Evolutionary conservation across 2,113 vertebrate genomes (phyloP), one percentile per base, ranked within the genome.

Genomic region (Platysternon megacephalum): DNA sequence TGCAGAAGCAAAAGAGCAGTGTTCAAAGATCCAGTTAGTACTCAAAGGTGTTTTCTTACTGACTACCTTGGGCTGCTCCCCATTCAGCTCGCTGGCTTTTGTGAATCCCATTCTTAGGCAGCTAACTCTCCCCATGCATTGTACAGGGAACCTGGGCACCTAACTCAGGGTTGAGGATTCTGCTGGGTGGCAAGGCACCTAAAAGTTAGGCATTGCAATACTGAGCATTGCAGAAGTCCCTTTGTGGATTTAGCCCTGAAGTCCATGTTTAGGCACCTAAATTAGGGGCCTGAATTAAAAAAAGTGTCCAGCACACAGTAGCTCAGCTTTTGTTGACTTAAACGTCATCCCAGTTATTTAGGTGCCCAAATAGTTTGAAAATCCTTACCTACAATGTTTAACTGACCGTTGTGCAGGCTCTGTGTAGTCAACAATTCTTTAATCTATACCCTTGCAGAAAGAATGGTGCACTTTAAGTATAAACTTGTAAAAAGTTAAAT

Each of bases 331-430:
- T 82, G 86, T 48, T 2, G 1, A 13, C 21, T 82, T 89, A 89
- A 89, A 85, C 84, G 83, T 13, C 16, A 55, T 1, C 2, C 5
- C 92, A 61, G 55, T 95, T 93, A 89, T 65, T 95, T 74, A 65
- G 88, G 52, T 88, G 49, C n/a, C 58, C 53, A 79, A 91, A 79
- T 0, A 2, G 84, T 85, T 85, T 92, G 9, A 88, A 95, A 95
- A 93, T 58, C 56, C 87, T 74, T 19, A 80, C 32, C 79, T 95
- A 72, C 56, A 13, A 74, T 95, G 95, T 96, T 92, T 85, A 91
- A 88, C 14, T 11, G 84, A 48, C 52, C 72, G 42, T 2, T 6
- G 84, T 78, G 55, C 10, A 49, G 39, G 39, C 53, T 79, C 48
- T 79, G 19, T 84, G 56, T 89, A 87, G 87, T 89, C 87, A 91